Base-by-base conservation (phyloP, 2,113 vertebrate species). In the Carassius carassius region DNA sequence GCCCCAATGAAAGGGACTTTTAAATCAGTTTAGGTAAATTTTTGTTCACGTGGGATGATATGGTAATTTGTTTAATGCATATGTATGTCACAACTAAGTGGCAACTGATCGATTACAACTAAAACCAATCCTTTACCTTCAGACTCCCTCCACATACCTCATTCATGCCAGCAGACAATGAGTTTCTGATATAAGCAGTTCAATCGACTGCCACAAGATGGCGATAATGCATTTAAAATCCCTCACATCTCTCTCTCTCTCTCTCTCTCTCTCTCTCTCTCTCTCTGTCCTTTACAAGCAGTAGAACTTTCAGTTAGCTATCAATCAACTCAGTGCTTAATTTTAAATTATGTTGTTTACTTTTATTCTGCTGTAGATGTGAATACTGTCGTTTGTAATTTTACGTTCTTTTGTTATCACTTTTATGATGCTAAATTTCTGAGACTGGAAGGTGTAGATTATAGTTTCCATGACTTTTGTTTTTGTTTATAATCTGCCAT, bases 361-460 rank as follows among this genome's bases (percentile, higher is more conserved):
- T 77, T 63, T 87, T 87, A 87, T 90, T 69, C 88, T 87, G 41
- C 87, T 81, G 89, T 92, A 91, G 89, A 81, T 90, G 90, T 93
- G 91, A 89, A 91, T 91, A 91, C 80, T 92, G 79, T 87, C 90
- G 84, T 88, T 77, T 78, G 41, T 87, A 60, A 89, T 86, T n/a
- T 85, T 79, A n/a, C 16, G 76, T 60, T 60, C 29, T 29, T 29
- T 85, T 47, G 13, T 85, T 77, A 44, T 87, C 82, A 80, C 90
- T 87, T 87, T 75, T 84, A 77, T 62, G n/a, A 54, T 29, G 4
- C 58, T 90, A 92, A 90, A 89, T 90, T 87, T 86, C 87, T 88
- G 82, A 92, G 88, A 90, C 78, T 91, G 92, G 88, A 92, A 91
- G 65, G 76, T 92, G 91, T 86, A 82, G 87, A 73, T 78, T 13